Conservation (phyloP, 2,113 vertebrate species). For the Oncorhynchus keta region DNA sequence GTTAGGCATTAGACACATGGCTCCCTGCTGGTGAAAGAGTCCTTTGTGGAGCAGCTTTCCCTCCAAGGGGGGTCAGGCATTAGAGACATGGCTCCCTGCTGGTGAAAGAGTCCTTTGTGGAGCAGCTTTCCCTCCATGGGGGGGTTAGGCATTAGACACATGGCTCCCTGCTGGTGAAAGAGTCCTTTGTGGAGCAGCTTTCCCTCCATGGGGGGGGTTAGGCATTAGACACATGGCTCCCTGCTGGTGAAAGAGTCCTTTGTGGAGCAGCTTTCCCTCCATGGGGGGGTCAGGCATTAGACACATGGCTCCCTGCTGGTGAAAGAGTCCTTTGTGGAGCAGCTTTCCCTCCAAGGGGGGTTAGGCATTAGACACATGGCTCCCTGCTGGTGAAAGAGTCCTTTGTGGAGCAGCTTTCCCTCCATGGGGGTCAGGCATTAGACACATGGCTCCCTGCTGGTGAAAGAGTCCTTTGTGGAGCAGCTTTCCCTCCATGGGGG, state of each 20-base stretch:
- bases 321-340: constrained; percentile 72
- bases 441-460: constrained; percentile 37
- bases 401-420: constrained; percentile 63
- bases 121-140: constrained; percentile 36
- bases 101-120: constrained; percentile 74
- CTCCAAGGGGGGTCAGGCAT: constrained; percentile 56
- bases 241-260: constrained; percentile 68
- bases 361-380: constrained; percentile 49
- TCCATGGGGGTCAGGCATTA: constrained; percentile 56
- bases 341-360: constrained; percentile 45
- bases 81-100: constrained; percentile 35
- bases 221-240: constrained; percentile 33
- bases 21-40: constrained; percentile 62
- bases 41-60: constrained; percentile 64
- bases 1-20: constrained; percentile 49
- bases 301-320: constrained; percentile 41
- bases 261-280: constrained; percentile 57
- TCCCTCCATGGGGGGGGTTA: constrained; percentile 61
- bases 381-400: constrained; percentile 62
- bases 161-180: constrained; percentile 61
- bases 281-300: constrained; percentile 54
- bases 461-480: constrained; percentile 73
- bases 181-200: constrained; percentile 63
- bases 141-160: constrained; percentile 51
- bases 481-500: constrained; percentile 43